Base-by-base conservation (phyloP, 2,797 vertebrate genomes). In the Onychomys leucogaster region DNA sequence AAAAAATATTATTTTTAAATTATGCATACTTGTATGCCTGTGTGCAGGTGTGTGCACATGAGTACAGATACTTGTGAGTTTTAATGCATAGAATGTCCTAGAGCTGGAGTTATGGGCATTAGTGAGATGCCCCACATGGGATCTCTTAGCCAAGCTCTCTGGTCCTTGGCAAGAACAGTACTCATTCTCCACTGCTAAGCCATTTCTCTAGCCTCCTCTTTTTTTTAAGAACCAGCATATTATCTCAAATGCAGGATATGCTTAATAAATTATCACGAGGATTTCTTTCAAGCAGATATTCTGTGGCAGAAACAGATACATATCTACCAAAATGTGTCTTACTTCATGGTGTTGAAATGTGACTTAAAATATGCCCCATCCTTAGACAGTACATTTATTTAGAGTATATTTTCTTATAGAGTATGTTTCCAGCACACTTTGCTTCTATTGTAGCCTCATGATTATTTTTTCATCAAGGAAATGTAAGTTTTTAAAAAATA, bases 401-500 rank as follows among this genome's bases (percentile, higher is more conserved):
- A 85, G 32, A 85, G 61, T n/a, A 49, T 6, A 27, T 29, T 5
- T 77, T 92, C 61, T 84, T 69, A 34, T 37, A 67, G 16, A 93
- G 37, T 21, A 80, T 27, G 23, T 88, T 88, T 87, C 27, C 23
- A 90, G 59, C 8, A 87, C 23, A 25, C 0, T 63, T 88, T 61
- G 23, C 6, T 23, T 37, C 17, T 61, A 55, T 1, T 49, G 3
- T n/a, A 69, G n/a, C 25, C 49, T 43, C 0, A 2, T 90, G 52
- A 83, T 43, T 49, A 78, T 7, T 82, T 69, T 75, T 73, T n/a
- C 41, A 84, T 43, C 9, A 87, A 84, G 90, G 13, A 90, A 55
- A 86, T 63, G 5, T n/a, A 82, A 96, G 29, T 73, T 76, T 55
- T 9, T 63, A 76, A 87, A 61, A 93, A 91, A 89, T 37, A 25